Evolutionary conservation across 2,888 invertebrate species (phyloP).

Genomic region (Oligia fasciuncula): DNA sequence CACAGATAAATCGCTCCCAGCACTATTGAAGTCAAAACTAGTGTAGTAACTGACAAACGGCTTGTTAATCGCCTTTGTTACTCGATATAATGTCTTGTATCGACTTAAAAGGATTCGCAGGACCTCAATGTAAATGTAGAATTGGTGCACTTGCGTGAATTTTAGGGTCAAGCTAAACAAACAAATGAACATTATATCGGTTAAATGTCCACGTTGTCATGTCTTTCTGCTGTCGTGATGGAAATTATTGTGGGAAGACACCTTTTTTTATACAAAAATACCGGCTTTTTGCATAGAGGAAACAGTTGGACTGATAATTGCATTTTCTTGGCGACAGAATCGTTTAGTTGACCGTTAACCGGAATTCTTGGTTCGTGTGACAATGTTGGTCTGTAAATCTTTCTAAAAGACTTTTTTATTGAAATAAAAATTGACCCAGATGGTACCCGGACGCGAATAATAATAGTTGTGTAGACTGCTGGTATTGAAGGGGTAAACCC

Average conservation of each 20-base stretch:
- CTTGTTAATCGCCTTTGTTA: conserved; percentile 86
- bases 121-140: conserved; percentile 60
- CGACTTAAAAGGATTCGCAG: conserved; percentile 78
- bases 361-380: conserved; percentile 41
- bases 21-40: conserved; percentile 73
- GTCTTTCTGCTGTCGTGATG: conserved; percentile 13
- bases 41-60: conserved; percentile 80
- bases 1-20: conserved; percentile 72
- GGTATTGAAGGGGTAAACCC: conserved; percentile 8
- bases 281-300: conserved; percentile 51
- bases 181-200: conserved; percentile 61
- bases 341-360: conserved; percentile 50
- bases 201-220: conserved; percentile 64
- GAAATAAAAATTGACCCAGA: conserved; percentile 32
- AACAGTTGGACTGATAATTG: conserved; percentile 54
- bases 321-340: conserved; percentile 51
- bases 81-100: conserved; percentile 78
- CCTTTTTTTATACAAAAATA: conserved; percentile 17
- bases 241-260: conserved; percentile 43
- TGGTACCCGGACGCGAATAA: conserved; percentile 26
- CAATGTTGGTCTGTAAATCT: conserved; percentile 24
- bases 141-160: conserved; percentile 71
- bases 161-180: conserved; percentile 66
- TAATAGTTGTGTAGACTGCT: conserved; percentile 8
- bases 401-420: conserved; percentile 21